Evolutionary conservation across 1,140 invertebrate species (phyloP).

Genomic region (Hyles vespertilio): DNA sequence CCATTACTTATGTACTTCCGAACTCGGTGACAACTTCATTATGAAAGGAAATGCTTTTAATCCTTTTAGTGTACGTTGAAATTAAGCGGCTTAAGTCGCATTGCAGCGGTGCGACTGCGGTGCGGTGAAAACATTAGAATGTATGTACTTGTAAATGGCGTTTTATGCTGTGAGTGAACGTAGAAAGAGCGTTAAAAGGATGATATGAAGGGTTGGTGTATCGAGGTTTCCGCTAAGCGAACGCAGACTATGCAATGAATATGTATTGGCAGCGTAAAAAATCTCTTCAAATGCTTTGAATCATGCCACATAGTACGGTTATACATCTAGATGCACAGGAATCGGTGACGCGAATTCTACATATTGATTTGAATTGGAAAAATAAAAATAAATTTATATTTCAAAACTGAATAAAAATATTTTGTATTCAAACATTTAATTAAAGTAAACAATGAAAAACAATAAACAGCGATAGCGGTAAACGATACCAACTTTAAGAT

Average conservation of each 20-base stretch:
- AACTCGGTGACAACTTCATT: slow-evolving; percentile 46
- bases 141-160: slow-evolving; percentile 2
- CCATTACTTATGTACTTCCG: slow-evolving; percentile 33
- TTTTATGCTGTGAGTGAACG: background rate
- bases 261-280: slow-evolving; percentile 5
- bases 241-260: slow-evolving; percentile 5
- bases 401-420: no score
- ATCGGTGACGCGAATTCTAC: no score
- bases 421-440: no score
- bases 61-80: slow-evolving; percentile 10
- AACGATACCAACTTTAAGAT: no score
- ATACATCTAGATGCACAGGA: no score
- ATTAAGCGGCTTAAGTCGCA: slow-evolving; percentile 9
- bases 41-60: slow-evolving; percentile 13
- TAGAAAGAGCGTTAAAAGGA: slow-evolving; percentile 1
- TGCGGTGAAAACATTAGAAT: slow-evolving; percentile 5
- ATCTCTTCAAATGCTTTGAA: no score
- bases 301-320: no score
- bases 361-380: no score
- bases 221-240: slow-evolving; percentile 1
- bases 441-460: no score
- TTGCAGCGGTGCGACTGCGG: background rate
- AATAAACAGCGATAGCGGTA: no score
- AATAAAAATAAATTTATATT: no score
- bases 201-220: slow-evolving; percentile 4